These are phyloP conservation scores for Salpingus planirostris DNA, from an alignment of 2,888 invertebrate genomes.

Conservation along the genomic window DNA sequence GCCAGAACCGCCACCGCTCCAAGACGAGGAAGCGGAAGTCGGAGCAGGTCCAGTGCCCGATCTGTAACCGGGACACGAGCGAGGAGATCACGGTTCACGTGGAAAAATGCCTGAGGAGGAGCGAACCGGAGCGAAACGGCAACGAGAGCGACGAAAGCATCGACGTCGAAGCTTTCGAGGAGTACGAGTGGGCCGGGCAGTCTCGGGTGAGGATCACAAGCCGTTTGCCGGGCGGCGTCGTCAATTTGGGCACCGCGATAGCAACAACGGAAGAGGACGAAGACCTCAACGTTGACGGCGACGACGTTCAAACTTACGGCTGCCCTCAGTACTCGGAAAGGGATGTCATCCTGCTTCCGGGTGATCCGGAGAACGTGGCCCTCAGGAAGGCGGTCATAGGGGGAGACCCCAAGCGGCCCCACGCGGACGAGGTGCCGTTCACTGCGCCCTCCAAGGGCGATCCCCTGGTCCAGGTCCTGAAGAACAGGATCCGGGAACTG, in stretches of 20 bases:
- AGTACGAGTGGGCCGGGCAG: conserved; percentile 90
- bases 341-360: conserved; percentile 52
- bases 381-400: conserved; percentile 46
- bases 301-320: conserved; percentile 79
- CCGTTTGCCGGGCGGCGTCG: conserved; percentile 57
- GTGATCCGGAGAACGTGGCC: conserved; percentile 49
- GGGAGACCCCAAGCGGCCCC: conserved; percentile 22
- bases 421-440: conserved; percentile 4
- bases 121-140: conserved; percentile 32
- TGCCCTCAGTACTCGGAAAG: conserved; percentile 77
- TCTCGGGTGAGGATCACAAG: conserved; percentile 68
- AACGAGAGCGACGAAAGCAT: conserved; percentile 65
- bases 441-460: conserved; percentile 23
- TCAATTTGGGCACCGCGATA: conserved; percentile 44
- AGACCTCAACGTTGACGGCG: conserved; percentile 78
- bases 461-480: conserved; percentile 62
- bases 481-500: conserved; percentile 65
- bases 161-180: conserved; percentile 75
- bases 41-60: conserved; percentile 64
- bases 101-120: conserved; percentile 55
- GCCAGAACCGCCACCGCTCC: conserved; percentile 56
- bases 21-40: conserved; percentile 60
- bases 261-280: conserved; percentile 51
- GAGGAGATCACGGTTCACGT: conserved; percentile 66
- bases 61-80: conserved; percentile 64